Evolutionary conservation across 2,888 invertebrate species (phyloP), one percentile per base, ranked within the genome.

Genomic region (Resseliella maxima): DNA sequence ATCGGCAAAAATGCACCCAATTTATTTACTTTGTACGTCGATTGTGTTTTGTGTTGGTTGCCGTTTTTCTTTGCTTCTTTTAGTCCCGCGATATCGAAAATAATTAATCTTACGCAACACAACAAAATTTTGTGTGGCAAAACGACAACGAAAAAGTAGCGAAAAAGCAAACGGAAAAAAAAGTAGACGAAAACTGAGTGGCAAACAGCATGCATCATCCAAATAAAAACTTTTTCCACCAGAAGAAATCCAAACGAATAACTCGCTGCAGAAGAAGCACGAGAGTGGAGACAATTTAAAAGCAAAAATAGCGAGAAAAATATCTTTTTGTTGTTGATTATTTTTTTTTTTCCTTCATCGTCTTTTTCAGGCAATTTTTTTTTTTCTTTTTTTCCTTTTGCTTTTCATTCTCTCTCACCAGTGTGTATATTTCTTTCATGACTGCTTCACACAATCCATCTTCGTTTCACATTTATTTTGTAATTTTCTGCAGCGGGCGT

Each of bases 31-130:
- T 72, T 72, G 72, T 72, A 72, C 72, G 31, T 72, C 72, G n/a
- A 72, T 72, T 72, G n/a, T n/a, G 72, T 72, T 72, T 72, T 72
- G 31, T 72, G 72, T 31, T 59, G 59, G 59, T 24, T 59, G 59
- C 59, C 24, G 2, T 24, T 35, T 72, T 72, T 72, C 72, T 12
- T 35, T 31, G 18, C 72, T 72, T 31, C 72, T 35, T 15, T 35
- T 72, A 2, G 46, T 18, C 46, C 46, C 10, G 2, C 72, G 72
- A 31, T 72, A 72, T 72, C 72, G 72, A 72, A 72, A 72, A 72
- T 72, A 72, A 72, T 72, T 72, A 72, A 72, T 72, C 72, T 72
- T 27, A 72, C 72, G 72, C 72, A 72, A 72, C 72, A 72, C 72
- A 50, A 72, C 31, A 72, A 72, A 31, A 12, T 72, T 72, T n/a